Conservation (phyloP, 2,888 invertebrate genomes). For the Philhelius pedissequus region DNA sequence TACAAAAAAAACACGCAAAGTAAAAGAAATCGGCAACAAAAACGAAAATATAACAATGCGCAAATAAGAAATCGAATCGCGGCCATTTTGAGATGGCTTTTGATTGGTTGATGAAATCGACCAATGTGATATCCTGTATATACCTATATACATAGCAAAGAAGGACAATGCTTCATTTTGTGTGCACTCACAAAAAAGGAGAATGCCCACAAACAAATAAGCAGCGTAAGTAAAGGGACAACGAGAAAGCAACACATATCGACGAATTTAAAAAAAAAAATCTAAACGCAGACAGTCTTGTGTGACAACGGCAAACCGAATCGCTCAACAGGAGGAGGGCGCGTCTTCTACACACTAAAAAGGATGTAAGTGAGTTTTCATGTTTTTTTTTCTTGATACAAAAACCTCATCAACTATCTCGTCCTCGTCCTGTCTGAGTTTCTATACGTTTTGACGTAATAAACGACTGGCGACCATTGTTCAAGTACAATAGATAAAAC, state of each 20-base stretch:
- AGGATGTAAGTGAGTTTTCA: conserved; percentile 46
- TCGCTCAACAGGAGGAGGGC: conserved; percentile 36
- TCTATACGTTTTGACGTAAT: conserved; percentile 55
- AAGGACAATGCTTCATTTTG: conserved; percentile 77
- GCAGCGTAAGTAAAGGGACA: conserved; percentile 36
- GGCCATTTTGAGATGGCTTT: conserved; percentile 79
- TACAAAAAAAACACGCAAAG: conserved; percentile 20
- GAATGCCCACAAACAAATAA: conserved; percentile 49
- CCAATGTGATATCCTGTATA: conserved; percentile 78
- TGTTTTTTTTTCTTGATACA: conserved; percentile 49
- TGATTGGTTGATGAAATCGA: conserved; percentile 79
- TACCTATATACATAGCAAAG: conserved; percentile 73
- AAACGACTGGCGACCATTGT: conserved; percentile 60
- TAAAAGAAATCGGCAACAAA: conserved; percentile 51
- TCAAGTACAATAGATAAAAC: conserved; percentile 64
- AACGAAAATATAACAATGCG: conserved; percentile 63
- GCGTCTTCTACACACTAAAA: conserved; percentile 57
- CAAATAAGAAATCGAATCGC: conserved; percentile 71
- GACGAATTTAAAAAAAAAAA: conserved; percentile 23
- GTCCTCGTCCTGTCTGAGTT: conserved; percentile 9
- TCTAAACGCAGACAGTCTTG: conserved; percentile 25
- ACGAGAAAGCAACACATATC: conserved; percentile 49
- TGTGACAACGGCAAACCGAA: conserved; percentile 44
- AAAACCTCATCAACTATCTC: conserved; percentile 38
- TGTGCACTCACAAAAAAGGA: conserved; percentile 68